phyloP scores from a whole-genome alignment of 2,113 vertebrate species.

The Gallinago jamesoni region DNA sequence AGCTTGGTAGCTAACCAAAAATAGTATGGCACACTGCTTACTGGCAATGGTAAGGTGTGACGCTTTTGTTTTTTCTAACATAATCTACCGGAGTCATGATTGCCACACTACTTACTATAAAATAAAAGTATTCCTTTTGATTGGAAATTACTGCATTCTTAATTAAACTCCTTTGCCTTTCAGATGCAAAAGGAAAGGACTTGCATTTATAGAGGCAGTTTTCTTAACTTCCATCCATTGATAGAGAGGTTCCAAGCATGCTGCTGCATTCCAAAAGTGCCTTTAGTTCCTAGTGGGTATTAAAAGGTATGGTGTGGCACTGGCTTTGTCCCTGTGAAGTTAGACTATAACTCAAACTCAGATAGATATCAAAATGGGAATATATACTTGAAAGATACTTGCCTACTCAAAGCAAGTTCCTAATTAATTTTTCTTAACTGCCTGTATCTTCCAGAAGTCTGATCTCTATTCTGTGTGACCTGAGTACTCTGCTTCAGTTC shows the following conservation, averaged over 20 bases:
- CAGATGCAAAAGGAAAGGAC: background rate
- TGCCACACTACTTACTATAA: background rate
- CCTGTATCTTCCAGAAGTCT: background rate
- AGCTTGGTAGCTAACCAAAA: slow-evolving; percentile 13
- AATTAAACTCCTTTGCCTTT: slow-evolving; percentile 46
- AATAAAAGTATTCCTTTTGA: slow-evolving; percentile 1
- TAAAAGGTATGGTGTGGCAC: background rate
- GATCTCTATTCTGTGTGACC: background rate
- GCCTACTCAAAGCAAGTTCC: slow-evolving; percentile 1
- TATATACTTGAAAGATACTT: background rate
- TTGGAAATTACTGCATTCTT: background rate
- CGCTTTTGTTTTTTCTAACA: background rate
- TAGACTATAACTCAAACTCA: slow-evolving; percentile 23
- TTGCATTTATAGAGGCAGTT: slow-evolving; percentile 12
- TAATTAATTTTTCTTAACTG: background rate
- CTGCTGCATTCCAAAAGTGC: slow-evolving; percentile 11
- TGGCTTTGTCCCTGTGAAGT: slow-evolving; percentile 15
- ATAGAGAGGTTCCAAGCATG: background rate
- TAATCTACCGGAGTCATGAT: background rate
- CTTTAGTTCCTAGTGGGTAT: background rate
- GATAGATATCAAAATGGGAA: background rate
- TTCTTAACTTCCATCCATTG: slow-evolving; percentile 27
- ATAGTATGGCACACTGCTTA: background rate
- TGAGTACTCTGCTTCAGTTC: background rate
- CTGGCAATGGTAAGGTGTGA: background rate